A percentile compares a stretch with the other conserved stretches of the same genome.
phyloP scores from a whole-genome alignment of 2,888 invertebrate species.

The Cyrtodaria siliqua region DNA sequence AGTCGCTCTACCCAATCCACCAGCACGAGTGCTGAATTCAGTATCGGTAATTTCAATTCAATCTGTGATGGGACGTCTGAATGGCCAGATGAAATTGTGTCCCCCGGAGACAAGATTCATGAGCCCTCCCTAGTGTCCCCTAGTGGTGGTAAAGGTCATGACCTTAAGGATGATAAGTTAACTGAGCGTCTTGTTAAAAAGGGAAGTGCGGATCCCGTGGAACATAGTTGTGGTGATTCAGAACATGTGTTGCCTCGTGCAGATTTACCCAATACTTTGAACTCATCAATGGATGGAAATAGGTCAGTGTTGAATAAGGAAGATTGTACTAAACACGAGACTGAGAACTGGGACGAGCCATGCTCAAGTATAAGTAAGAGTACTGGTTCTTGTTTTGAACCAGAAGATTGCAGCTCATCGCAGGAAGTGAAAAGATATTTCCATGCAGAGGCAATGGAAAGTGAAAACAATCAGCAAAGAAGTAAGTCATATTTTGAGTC shows the following conservation, averaged over 20 bases:
- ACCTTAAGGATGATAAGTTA: slow-evolving; percentile 7
- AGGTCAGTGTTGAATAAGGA: background rate
- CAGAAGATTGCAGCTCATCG: slow-evolving; percentile 36
- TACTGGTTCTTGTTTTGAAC: no score
- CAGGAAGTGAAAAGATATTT: slow-evolving; percentile 70
- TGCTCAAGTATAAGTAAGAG: slow-evolving; percentile 29
- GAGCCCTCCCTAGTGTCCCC: slow-evolving; percentile 1
- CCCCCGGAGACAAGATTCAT: slow-evolving; percentile 15
- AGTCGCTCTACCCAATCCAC: slow-evolving; percentile 73
- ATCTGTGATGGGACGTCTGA: slow-evolving; percentile 65
- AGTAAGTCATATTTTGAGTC: slow-evolving; percentile 60
- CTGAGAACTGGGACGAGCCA: slow-evolving; percentile 70
- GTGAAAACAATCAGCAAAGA: slow-evolving; percentile 68
- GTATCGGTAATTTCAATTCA: slow-evolving; percentile 65
- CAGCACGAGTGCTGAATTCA: slow-evolving; percentile 77
- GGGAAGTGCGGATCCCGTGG: slow-evolving; percentile 52
- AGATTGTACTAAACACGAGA: slow-evolving; percentile 18
- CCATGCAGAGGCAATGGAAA: slow-evolving; percentile 63
- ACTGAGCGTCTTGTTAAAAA: slow-evolving; percentile 6
- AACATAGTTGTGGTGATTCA: slow-evolving; percentile 56
- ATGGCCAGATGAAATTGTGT: slow-evolving; percentile 54
- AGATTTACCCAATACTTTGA: slow-evolving; percentile 21
- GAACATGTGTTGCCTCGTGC: slow-evolving; percentile 31
- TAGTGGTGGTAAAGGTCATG: slow-evolving; percentile 32
- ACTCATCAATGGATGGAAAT: slow-evolving; percentile 39